phyloP scores from a whole-genome alignment of 2,113 vertebrate species.

The Gymnarchus niloticus region DNA sequence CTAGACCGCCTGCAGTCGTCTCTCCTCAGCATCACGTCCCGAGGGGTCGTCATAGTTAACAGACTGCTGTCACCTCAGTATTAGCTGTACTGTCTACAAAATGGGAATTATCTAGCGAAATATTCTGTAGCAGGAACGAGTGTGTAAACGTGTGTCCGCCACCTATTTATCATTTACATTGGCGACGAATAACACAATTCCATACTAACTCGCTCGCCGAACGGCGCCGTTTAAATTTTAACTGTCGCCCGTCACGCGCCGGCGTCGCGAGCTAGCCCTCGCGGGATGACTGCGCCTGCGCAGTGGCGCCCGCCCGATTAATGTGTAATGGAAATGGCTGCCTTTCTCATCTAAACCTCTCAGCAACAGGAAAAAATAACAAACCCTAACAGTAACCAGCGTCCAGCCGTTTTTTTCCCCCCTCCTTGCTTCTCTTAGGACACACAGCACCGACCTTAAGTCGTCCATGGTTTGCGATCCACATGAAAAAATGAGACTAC shows the following conservation, averaged over 20 bases:
- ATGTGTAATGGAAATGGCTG: conserved; percentile 73
- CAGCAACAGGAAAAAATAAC: conserved; percentile 41
- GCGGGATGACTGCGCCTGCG: conserved; percentile 54
- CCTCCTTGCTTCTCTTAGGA: background rate
- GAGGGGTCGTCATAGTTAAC: too few species aligned
- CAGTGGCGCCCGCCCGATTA: conserved; percentile 55
- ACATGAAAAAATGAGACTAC: conserved; percentile 46
- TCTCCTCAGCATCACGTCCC: too few species aligned
- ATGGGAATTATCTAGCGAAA: background rate
- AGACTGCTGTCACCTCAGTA: too few species aligned
- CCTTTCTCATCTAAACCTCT: conserved; percentile 60
- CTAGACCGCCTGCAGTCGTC: conserved; percentile 75
- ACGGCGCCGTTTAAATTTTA: background rate
- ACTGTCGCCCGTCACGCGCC: background rate
- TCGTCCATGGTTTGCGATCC: conserved; percentile 27
- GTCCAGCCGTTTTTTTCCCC: background rate
- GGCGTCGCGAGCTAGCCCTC: background rate
- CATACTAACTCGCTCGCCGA: background rate
- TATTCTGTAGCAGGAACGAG: background rate
- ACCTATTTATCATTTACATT: background rate
- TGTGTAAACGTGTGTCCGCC: background rate
- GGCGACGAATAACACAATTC: background rate
- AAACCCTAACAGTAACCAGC: conserved; percentile 12
- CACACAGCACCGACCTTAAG: background rate
- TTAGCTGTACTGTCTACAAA: background rate